phyloP scores from a whole-genome alignment of 2,797 vertebrate genomes.

The Gouania willdenowi region DNA sequence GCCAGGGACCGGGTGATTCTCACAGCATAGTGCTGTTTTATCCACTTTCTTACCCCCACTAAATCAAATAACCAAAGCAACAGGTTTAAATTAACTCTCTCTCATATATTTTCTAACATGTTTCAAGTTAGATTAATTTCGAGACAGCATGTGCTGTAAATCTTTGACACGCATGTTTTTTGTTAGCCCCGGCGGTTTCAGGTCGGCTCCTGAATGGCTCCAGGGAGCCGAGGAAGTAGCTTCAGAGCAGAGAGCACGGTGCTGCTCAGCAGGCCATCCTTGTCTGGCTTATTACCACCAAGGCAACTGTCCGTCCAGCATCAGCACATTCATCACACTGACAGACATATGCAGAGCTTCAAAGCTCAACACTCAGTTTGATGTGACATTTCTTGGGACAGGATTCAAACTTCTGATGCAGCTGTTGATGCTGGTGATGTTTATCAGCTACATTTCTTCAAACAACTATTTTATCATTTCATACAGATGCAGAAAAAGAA shows the following conservation, averaged over 20 bases:
- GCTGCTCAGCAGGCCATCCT: conserved; percentile 22
- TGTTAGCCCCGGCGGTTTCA: conserved; percentile 31
- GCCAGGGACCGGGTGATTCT: conserved; percentile 64
- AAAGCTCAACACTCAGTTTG: not conserved
- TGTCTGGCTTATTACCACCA: conserved; percentile 29
- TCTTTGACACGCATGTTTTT: conserved; percentile 42
- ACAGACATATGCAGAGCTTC: conserved; percentile 28
- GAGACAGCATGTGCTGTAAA: conserved; percentile 36
- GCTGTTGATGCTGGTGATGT: no score
- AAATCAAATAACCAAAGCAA: conserved; percentile 58
- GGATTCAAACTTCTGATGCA: conserved; percentile 4
- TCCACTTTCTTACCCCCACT: conserved; percentile 40
- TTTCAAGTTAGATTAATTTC: conserved; percentile 45
- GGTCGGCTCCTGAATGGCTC: conserved; percentile 33
- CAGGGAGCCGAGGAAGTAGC: conserved; percentile 20
- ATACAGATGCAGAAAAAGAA: no score
- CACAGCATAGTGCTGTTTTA: conserved; percentile 50
- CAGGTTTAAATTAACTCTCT: conserved; percentile 38
- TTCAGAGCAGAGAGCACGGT: conserved; percentile 8
- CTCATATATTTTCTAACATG: conserved; percentile 21
- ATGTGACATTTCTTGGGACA: conserved; percentile 2
- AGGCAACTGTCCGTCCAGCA: conserved; percentile 19
- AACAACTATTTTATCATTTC: not conserved
- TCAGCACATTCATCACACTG: conserved; percentile 35
- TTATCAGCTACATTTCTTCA: no score